Evolutionary conservation across 2,888 invertebrate species (phyloP).

Genomic region (Laothoe populi): DNA sequence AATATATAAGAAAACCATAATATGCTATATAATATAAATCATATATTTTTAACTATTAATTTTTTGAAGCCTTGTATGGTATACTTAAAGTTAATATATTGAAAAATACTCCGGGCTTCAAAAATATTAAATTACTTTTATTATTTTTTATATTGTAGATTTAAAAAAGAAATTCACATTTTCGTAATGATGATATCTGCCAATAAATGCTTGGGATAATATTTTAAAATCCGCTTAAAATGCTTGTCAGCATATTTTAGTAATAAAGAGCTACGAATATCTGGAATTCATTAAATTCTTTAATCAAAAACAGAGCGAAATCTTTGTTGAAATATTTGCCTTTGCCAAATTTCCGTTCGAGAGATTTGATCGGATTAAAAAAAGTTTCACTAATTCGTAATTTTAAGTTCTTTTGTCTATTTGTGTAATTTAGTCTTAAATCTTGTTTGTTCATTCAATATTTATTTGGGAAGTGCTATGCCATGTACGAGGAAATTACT

Average conservation of each 20-base stretch:
- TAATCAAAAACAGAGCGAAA: neutral
- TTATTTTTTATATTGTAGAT: neutral
- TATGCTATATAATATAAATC: no score
- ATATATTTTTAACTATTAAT: no score
- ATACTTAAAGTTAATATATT: no score
- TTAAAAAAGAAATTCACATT: neutral
- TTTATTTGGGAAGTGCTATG: no score
- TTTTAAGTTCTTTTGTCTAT: neutral
- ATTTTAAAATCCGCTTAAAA: neutral
- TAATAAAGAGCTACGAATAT: conserved; percentile 1
- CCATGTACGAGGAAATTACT: no score
- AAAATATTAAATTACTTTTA: no score
- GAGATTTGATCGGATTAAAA: conserved; percentile 12
- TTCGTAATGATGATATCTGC: neutral
- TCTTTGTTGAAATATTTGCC: conserved; percentile 17
- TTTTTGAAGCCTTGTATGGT: no score
- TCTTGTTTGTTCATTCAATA: no score
- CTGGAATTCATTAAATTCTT: conserved; percentile 15
- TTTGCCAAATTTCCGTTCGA: conserved; percentile 24
- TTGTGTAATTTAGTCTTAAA: neutral
- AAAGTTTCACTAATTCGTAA: neutral
- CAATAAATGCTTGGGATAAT: neutral
- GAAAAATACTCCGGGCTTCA: no score
- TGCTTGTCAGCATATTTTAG: neutral
- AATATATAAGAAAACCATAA: no score